phyloP scores from a whole-genome alignment of 1,140 invertebrate genomes.

The Hycleus phaleratus region DNA sequence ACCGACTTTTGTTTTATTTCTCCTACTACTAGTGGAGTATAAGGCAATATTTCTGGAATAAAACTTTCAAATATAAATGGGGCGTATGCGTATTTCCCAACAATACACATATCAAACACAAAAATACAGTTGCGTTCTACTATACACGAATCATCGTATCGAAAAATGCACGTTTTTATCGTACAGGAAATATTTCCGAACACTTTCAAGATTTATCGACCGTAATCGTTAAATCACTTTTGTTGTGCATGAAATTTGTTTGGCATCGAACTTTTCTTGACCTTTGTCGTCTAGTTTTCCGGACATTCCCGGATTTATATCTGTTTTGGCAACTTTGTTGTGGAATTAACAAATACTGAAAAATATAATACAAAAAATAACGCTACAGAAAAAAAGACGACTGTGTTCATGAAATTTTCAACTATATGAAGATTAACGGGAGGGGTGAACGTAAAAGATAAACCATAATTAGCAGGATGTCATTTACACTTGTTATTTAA shows the following conservation, averaged over 20 bases:
- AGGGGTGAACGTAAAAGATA: constrained; percentile 35
- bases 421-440: constrained; percentile 34
- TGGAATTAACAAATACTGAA: not conserved
- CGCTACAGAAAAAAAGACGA: constrained; percentile 4
- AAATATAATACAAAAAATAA: not conserved
- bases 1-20: constrained; percentile 28
- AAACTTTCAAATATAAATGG: constrained; percentile 28
- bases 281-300: no score
- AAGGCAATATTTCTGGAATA: constrained; percentile 23
- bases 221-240: constrained; percentile 9
- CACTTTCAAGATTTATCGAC: constrained; percentile 14
- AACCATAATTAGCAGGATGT: constrained; percentile 40
- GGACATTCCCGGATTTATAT: no score
- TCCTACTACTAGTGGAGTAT: constrained; percentile 10
- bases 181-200: constrained; percentile 10
- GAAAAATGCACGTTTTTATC: constrained; percentile 8
- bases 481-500: constrained; percentile 42
- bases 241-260: constrained; percentile 3
- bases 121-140: no score
- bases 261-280: not conserved
- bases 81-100: constrained; percentile 11
- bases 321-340: no score
- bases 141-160: constrained; percentile 1
- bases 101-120: no score
- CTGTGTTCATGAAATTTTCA: constrained; percentile 27